These are phyloP conservation scores for Paragorgia papillata DNA, from an alignment of 92 coral and sea anemone species.

Conservation along the genomic window DNA sequence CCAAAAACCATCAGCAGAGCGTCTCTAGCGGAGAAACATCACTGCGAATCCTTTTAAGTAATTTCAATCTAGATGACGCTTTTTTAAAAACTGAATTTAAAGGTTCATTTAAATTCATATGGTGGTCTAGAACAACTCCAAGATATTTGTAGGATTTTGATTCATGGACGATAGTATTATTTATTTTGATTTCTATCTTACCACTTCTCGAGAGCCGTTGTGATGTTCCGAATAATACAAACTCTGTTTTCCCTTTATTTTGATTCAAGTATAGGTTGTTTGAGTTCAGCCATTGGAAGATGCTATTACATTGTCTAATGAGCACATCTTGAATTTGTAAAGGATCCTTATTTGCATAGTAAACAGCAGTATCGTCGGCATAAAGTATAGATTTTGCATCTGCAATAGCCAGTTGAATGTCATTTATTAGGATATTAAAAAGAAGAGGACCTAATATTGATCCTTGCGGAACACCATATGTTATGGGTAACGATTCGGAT, in stretches of 20 bases:
- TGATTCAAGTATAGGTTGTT: constrained; percentile 3
- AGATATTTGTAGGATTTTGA: not conserved
- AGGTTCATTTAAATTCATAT: constrained; percentile 7
- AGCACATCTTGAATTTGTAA: not conserved
- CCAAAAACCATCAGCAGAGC: too few species aligned
- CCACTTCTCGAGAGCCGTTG: not conserved
- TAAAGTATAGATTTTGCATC: too few species aligned
- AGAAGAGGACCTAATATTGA: too few species aligned
- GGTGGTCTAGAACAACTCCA: constrained; percentile 5
- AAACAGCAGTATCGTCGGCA: not conserved
- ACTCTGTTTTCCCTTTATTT: constrained; percentile 26
- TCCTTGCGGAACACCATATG: too few species aligned
- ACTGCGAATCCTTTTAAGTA: not conserved
- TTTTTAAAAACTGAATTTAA: constrained; percentile 11
- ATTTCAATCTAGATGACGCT: constrained; percentile 15
- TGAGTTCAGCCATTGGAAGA: not conserved
- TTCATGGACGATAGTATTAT: not conserved
- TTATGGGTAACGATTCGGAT: too few species aligned
- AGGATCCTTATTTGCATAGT: not conserved
- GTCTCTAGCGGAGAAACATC: not conserved
- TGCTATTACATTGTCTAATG: not conserved
- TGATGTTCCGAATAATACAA: constrained; percentile 8
- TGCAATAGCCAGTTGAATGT: too few species aligned
- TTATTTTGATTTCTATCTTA: not conserved
- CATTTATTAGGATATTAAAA: too few species aligned